Evolutionary conservation across 2,888 invertebrate genomes (phyloP).

Genomic region (Drosophila merina): DNA sequence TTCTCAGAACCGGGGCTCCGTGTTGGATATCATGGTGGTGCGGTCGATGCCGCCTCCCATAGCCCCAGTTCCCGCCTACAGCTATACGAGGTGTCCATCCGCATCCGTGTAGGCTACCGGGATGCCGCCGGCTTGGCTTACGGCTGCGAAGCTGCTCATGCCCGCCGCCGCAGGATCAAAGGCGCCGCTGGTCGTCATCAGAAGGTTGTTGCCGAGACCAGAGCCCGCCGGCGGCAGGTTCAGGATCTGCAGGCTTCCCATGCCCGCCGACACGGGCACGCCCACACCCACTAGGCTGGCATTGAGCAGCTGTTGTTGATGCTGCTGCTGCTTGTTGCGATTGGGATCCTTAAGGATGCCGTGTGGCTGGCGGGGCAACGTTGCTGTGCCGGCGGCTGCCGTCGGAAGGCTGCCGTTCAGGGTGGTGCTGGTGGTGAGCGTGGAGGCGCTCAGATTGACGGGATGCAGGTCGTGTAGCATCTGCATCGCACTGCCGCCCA

Average conservation of each 20-base stretch:
- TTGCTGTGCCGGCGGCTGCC: slow-evolving; percentile 65
- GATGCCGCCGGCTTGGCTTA: slow-evolving; percentile 44
- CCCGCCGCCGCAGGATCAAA: slow-evolving; percentile 83
- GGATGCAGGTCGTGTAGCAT: slow-evolving; percentile 81
- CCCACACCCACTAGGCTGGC: slow-evolving; percentile 72
- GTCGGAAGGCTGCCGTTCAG: slow-evolving; percentile 82
- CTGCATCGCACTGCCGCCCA: slow-evolving; percentile 63
- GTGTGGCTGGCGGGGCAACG: slow-evolving; percentile 86
- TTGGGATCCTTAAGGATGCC: slow-evolving; percentile 88
- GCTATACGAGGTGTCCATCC: slow-evolving; percentile 84
- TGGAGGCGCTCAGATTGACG: slow-evolving; percentile 81
- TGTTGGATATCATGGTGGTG: slow-evolving; percentile 16
- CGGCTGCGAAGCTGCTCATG: slow-evolving; percentile 80
- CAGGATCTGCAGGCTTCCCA: slow-evolving; percentile 85
- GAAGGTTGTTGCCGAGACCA: slow-evolving; percentile 81
- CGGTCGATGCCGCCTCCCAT: slow-evolving; percentile 24
- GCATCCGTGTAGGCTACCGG: slow-evolving; percentile 84
- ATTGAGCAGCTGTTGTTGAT: slow-evolving; percentile 84
- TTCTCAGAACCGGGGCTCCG: slow-evolving; percentile 72
- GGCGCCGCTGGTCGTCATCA: slow-evolving; percentile 79
- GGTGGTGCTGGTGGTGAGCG: slow-evolving; percentile 81
- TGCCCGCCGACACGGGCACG: slow-evolving; percentile 71
- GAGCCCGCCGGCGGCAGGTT: slow-evolving; percentile 86
- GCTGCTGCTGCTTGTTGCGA: slow-evolving; percentile 86
- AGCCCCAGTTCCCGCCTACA: slow-evolving; percentile 79